Evolutionary conservation across 2,113 vertebrate genomes (phyloP), one percentile per base, ranked within the genome.

Genomic region (Nothoprocta perdicaria): DNA sequence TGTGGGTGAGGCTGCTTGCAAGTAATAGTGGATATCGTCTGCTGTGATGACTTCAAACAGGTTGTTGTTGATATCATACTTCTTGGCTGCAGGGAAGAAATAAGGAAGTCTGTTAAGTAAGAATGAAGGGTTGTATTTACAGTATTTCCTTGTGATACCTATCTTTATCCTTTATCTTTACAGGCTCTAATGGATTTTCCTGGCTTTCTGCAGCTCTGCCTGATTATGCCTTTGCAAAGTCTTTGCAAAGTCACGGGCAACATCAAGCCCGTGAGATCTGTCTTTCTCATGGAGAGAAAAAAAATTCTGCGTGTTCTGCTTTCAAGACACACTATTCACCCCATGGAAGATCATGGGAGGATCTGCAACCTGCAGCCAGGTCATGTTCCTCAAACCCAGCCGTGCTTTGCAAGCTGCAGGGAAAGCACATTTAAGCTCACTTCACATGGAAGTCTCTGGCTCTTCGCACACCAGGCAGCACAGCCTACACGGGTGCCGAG

Each of bases 1-100:
- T 38, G 98, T 84, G 0, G 96, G 74, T 17, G 98, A 98, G 14
- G 98, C 98, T 1, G 99, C 99, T 97, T 99, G 99, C 88, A 99
- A 90, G 88, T 98, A 98, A 83, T 99, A 99, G 87, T 99, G 99
- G 50, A 96, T 96, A 88, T 99, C 99, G n/a, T 98, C 97, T 26
- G 99, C 98, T 13, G 99, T 99, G 97, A 99, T 99, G 97, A 99
- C 98, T 97, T 99, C 99, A 97, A 99, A 99, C 65, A 99, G 98
- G 93, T 99, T 98, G 48, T 98, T 99, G 3, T 98, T 98, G 35
- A 96, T 83, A 5, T 99, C 98, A 12, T 96, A 95, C 86, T 97
- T 99, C 97, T 98, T 99, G 87, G 98, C 99, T 99, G 92, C 71
- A 76, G 61, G 71, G 14, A 91, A 87, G 76, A 89, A 86, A 87